Conservation (phyloP, 1,140 invertebrate genomes). For the Pseudachorutes palmiensis region DNA sequence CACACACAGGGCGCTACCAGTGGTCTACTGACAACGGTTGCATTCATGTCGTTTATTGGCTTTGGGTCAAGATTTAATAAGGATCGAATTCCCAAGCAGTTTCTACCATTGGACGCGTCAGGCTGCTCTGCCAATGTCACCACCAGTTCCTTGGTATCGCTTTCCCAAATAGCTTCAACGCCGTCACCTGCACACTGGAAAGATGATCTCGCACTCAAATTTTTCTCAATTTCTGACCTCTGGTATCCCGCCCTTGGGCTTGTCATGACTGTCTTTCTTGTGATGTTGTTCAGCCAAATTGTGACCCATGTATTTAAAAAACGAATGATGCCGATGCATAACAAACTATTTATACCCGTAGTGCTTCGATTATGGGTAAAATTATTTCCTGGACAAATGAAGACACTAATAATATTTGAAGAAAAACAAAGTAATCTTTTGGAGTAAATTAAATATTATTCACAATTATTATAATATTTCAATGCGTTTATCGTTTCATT, state of each 20-base stretch:
- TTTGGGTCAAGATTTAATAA: slow-evolving; percentile 51
- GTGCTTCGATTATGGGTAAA: slow-evolving; percentile 23
- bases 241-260: slow-evolving; percentile 70
- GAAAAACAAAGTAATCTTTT: slow-evolving; percentile 1
- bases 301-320: neutral
- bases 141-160: too few species aligned
- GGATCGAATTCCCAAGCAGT: slow-evolving; percentile 51
- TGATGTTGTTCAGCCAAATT: slow-evolving; percentile 51
- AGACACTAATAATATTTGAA: slow-evolving; percentile 4
- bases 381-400: slow-evolving; percentile 9
- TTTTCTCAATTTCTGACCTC: slow-evolving; percentile 42
- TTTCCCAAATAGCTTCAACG: neutral
- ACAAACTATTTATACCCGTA: slow-evolving; percentile 21
- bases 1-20: slow-evolving; percentile 53
- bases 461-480: too few species aligned
- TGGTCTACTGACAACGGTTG: slow-evolving; percentile 56
- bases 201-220: slow-evolving; percentile 17
- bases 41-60: slow-evolving; percentile 68
- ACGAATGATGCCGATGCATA: slow-evolving; percentile 2
- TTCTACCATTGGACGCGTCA: slow-evolving; percentile 44
- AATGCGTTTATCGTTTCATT: too few species aligned
- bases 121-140: neutral
- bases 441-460: too few species aligned
- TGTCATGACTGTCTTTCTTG: slow-evolving; percentile 54
- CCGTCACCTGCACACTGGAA: slow-evolving; percentile 21